Percentiles rank a stretch among this genome's conserved stretches.
Evolutionary conservation across 2,888 invertebrate species (phyloP).

Genomic region (Boloria euphrosyne): DNA sequence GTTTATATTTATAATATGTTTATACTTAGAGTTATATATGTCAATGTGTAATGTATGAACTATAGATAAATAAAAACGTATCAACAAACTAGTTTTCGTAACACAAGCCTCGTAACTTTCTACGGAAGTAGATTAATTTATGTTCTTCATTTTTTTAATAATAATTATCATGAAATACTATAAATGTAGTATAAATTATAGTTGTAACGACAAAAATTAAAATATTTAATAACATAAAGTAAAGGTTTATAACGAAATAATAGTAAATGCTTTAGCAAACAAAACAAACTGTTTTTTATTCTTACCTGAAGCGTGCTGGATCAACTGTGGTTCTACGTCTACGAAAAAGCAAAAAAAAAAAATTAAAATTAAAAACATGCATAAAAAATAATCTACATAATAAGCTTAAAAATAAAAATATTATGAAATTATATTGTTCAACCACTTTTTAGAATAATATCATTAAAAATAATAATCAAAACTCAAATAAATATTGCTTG

Average conservation of each 20-base stretch:
- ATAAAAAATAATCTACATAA: conserved; percentile 39
- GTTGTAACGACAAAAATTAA: background rate
- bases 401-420: conserved; percentile 35
- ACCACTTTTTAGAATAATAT: background rate
- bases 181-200: too few species aligned
- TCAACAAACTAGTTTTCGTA: too few species aligned
- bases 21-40: too few species aligned
- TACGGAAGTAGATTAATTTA: too few species aligned
- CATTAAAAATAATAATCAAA: too few species aligned
- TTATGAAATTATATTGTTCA: background rate
- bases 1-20: too few species aligned
- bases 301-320: conserved; percentile 71
- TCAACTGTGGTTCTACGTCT: conserved; percentile 60
- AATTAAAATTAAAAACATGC: conserved; percentile 59
- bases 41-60: too few species aligned
- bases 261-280: conserved; percentile 25
- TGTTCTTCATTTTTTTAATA: too few species aligned
- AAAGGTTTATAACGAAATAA: conserved; percentile 8
- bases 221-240: background rate
- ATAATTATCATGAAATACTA: too few species aligned
- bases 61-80: too few species aligned
- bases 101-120: too few species aligned
- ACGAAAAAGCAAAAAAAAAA: conserved; percentile 55
- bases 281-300: conserved; percentile 5
- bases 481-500: too few species aligned